A percentile compares a stretch with the other conserved stretches of the same genome.
Conservation (phyloP, 2,888 invertebrate species). For the Mythimna pallens region DNA sequence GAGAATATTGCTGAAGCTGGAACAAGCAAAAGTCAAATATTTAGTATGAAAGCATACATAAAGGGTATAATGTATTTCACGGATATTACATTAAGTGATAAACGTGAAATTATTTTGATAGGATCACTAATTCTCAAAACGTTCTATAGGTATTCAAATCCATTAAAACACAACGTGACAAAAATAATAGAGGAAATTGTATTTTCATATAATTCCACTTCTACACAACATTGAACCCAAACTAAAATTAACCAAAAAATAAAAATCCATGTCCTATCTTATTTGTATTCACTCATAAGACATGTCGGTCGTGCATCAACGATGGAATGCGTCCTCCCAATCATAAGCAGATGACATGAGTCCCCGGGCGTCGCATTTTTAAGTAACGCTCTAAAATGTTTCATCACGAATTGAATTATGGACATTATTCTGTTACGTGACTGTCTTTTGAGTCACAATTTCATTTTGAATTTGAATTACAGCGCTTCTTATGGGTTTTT, state of each 20-base stretch:
- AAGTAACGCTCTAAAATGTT: conserved; percentile 68
- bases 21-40: background rate
- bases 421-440: conserved; percentile 62
- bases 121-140: background rate
- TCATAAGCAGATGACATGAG: conserved; percentile 81
- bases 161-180: background rate
- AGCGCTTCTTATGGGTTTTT: conserved; percentile 15
- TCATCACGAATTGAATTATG: conserved; percentile 71
- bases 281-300: conserved; percentile 66
- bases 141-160: background rate
- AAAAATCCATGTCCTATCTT: conserved; percentile 56
- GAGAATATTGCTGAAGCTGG: background rate
- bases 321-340: conserved; percentile 82
- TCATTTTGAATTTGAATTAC: conserved; percentile 37
- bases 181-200: conserved; percentile 7
- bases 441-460: conserved; percentile 52
- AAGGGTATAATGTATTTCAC: background rate
- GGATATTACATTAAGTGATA: too few species aligned
- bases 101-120: background rate
- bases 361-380: conserved; percentile 77
- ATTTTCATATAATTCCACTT: conserved; percentile 35
- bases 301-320: conserved; percentile 72
- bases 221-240: conserved; percentile 11
- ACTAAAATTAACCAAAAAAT: conserved; percentile 22
- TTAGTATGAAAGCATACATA: background rate